Evolutionary conservation across 2,888 invertebrate species (phyloP).

Genomic region (Nebria brevicollis): DNA sequence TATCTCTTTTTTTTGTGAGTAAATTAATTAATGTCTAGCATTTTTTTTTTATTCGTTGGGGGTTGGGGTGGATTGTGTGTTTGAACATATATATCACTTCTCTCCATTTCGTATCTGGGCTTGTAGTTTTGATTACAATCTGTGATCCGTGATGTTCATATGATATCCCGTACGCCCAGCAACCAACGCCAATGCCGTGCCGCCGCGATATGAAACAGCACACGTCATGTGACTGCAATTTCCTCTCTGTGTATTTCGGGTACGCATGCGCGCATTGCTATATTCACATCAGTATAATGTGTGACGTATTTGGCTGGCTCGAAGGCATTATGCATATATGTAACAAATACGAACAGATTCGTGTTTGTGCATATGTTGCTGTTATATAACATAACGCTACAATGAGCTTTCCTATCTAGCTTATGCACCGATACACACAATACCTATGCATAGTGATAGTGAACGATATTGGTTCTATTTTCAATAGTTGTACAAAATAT

Average conservation of each 20-base stretch:
- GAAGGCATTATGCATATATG: slow-evolving; percentile 6
- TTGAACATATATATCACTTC: background rate
- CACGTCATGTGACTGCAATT: slow-evolving; percentile 43
- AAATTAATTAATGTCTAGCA: too few relatives aligned
- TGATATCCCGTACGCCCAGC: slow-evolving; percentile 21
- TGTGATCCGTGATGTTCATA: slow-evolving; percentile 46
- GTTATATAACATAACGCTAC: slow-evolving; percentile 33
- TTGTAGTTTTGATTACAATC: slow-evolving; percentile 42
- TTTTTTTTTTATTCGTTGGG: too few relatives aligned
- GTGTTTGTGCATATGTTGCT: slow-evolving; percentile 9
- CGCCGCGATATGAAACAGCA: background rate
- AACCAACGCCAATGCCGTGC: background rate
- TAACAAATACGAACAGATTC: background rate
- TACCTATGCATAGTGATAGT: slow-evolving; percentile 1
- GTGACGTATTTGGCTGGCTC: background rate
- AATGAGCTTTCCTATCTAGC: slow-evolving; percentile 36
- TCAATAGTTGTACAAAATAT: background rate
- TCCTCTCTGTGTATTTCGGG: slow-evolving; percentile 26
- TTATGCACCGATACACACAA: slow-evolving; percentile 37
- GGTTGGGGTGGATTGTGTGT: background rate
- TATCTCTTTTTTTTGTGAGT: too few relatives aligned
- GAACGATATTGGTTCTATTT: background rate
- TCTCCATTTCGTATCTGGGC: background rate
- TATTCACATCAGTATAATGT: background rate
- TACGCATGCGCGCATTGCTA: slow-evolving; percentile 11